A percentile compares a stretch with the other conserved stretches of the same genome.
Conservation (phyloP, 2,888 invertebrate species). For the Diabrotica balteata region DNA sequence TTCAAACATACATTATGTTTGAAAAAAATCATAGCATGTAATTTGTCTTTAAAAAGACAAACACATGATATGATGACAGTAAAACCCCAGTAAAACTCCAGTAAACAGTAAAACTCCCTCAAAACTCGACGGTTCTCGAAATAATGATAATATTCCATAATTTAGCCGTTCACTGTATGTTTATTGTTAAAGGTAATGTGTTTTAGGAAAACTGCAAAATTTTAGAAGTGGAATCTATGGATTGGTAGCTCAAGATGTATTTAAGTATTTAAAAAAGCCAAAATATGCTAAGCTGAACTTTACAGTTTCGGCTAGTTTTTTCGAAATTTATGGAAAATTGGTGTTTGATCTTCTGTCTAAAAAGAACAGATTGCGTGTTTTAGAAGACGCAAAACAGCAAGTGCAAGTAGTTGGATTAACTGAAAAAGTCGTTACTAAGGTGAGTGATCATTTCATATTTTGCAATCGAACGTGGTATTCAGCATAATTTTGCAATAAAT, state of each 20-base stretch:
- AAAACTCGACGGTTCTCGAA: too few species aligned
- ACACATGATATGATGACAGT: too few species aligned
- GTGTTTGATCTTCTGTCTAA: constrained; percentile 87
- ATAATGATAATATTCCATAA: too few species aligned
- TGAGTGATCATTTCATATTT: constrained; percentile 14
- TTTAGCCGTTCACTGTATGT: too few species aligned
- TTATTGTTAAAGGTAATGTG: too few species aligned
- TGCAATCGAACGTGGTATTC: background rate
- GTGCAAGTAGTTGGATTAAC: constrained; percentile 97
- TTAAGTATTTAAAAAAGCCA: constrained; percentile 66
- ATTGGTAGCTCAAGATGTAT: constrained; percentile 94
- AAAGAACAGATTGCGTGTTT: constrained; percentile 90
- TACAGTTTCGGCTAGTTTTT: constrained; percentile 93
- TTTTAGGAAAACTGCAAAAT: constrained; percentile 63
- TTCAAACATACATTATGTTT: too few species aligned
- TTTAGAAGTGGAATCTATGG: constrained; percentile 98
- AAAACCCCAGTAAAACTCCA: too few species aligned
- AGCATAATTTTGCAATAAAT: background rate
- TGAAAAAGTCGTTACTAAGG: constrained; percentile 77
- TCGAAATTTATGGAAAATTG: constrained; percentile 99
- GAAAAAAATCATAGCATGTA: too few species aligned
- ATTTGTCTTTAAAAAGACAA: too few species aligned
- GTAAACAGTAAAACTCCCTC: too few species aligned
- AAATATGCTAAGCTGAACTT: constrained; percentile 86
- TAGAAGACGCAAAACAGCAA: constrained; percentile 97